phyloP scores from a whole-genome alignment of 2,113 vertebrate genomes.

The Sorex araneus region DNA sequence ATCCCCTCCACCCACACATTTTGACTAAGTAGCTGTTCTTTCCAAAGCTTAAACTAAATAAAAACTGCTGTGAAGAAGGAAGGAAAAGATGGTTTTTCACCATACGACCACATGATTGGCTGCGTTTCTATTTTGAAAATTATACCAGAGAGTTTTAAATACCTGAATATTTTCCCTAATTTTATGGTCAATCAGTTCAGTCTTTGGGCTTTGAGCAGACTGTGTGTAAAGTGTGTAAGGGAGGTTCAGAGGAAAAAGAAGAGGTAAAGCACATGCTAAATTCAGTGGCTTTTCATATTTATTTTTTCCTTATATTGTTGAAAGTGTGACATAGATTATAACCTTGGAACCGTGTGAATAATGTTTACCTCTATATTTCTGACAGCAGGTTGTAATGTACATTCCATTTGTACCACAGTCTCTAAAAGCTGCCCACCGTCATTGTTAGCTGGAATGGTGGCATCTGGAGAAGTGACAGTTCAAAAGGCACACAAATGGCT shows the following conservation, averaged over 20 bases:
- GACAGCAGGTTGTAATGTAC: neutral
- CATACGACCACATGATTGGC: neutral
- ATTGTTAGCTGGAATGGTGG: constrained; percentile 24
- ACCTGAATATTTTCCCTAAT: neutral
- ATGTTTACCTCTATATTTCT: neutral
- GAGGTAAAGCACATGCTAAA: neutral
- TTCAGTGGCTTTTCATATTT: neutral
- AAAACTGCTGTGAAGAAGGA: constrained; percentile 70
- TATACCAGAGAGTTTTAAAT: constrained; percentile 54
- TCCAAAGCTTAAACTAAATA: constrained; percentile 72
- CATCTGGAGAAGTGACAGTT: neutral
- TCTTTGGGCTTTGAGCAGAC: constrained; percentile 30
- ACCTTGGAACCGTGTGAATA: neutral
- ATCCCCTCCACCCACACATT: constrained; percentile 73
- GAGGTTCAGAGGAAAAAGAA: neutral
- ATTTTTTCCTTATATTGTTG: neutral
- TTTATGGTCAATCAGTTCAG: neutral
- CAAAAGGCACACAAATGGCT: neutral
- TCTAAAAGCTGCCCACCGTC: neutral
- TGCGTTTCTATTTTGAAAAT: constrained; percentile 42
- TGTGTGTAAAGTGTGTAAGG: neutral
- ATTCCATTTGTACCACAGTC: neutral
- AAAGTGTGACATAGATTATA: constrained; percentile 21
- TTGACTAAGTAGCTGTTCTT: constrained; percentile 61
- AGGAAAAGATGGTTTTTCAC: constrained; percentile 63